These are phyloP conservation scores for Pecten maximus DNA, from an alignment of 2,888 invertebrate genomes.

Conservation along the genomic window DNA sequence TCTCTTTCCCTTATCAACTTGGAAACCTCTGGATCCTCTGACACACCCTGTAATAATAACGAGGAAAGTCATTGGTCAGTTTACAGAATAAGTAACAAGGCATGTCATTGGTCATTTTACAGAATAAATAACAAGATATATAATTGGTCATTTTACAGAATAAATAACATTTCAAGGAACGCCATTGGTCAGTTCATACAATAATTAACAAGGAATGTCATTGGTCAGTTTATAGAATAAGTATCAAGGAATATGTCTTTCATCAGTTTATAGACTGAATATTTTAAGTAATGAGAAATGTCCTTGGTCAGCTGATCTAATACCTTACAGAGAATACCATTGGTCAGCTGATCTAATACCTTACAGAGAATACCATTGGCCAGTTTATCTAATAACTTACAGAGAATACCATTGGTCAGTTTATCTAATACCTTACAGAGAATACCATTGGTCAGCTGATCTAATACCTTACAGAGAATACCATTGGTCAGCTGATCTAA, in stretches of 20 bases:
- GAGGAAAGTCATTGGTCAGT: background rate
- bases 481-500: too few relatives aligned
- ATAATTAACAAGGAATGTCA: background rate
- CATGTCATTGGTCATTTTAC: background rate
- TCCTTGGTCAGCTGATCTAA: background rate
- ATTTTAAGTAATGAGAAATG: too few relatives aligned
- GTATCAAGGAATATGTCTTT: too few relatives aligned
- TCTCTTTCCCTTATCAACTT: conserved; percentile 80
- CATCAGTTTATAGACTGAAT: too few relatives aligned
- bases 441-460: background rate
- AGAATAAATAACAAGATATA: background rate
- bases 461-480: too few relatives aligned
- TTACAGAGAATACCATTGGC: background rate
- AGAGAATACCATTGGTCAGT: background rate
- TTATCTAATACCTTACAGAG: background rate
- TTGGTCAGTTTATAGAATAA: background rate
- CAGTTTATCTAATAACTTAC: background rate
- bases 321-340: background rate
- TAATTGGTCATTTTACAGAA: background rate
- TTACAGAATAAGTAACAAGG: conserved; percentile 14
- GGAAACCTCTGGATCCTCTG: conserved; percentile 76
- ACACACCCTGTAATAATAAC: conserved; percentile 63
- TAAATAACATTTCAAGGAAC: background rate
- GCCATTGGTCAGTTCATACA: background rate
- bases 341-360: too few relatives aligned